Base-by-base conservation (phyloP, 2,113 vertebrate genomes). In the Crotalus horridus region DNA sequence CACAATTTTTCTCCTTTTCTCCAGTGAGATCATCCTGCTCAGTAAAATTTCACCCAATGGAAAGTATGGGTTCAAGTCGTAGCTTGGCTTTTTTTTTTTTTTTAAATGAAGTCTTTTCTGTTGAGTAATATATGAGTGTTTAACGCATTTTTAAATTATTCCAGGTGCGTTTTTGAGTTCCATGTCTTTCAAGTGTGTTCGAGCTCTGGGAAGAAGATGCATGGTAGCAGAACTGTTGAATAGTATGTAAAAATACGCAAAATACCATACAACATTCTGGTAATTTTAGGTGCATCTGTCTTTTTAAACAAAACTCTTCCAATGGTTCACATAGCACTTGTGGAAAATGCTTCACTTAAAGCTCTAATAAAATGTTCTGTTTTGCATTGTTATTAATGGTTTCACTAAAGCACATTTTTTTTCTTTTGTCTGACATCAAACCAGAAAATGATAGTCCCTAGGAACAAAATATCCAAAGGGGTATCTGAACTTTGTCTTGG, bases 301-400 rank as follows among this genome's bases (percentile, higher is more conserved):
- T 85, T 94, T 95, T 96, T 95, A 96, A 96, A 91, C 89, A 89
- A 17, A 89, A 53, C 12, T 8, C 46, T 93, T 90, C 12, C 56
- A 86, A 13, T 21, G 6, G 6, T 17, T 90, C 85, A 89, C 91
- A 85, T 88, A 92, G 90, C 93, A 94, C 88, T 93, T 26, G 69
- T 94, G 87, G 2, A 89, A 88, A 93, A 93, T 94, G 85, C 95
- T 95, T 94, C 90, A 53, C 88, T 96, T 89, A 95, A 94, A 93
- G 94, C 91, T 93, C 92, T 93, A 98, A 98, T 98, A 98, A 98
- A 98, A 97, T 97, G 97, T 97, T 97, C 94, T 88, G 23, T 94
- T 95, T 93, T 95, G 85, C 15, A 26, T 92, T 93, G 29, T 58
- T 89, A 0, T 3, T 46, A 48, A 1, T 88, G 86, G 21, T 94